A percentile compares a stretch with the other conserved stretches of the same genome.
These are phyloP conservation scores for Drepana falcataria DNA, from an alignment of 2,888 invertebrate species.

Conservation along the genomic window DNA sequence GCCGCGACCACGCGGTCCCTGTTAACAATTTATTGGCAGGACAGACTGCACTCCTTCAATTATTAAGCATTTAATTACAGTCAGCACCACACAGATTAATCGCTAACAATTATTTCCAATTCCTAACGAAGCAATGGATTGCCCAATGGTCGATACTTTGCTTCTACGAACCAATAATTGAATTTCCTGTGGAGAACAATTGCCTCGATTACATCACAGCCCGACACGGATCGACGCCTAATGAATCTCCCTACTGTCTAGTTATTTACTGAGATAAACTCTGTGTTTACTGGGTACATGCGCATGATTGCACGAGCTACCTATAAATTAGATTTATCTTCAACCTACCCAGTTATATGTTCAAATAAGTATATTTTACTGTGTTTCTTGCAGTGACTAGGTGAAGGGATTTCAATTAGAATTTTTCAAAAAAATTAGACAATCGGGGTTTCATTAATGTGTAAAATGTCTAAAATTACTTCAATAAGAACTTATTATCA, in stretches of 20 bases:
- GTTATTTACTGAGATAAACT: slow-evolving; percentile 75
- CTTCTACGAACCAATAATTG: slow-evolving; percentile 64
- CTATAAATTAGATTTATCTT: slow-evolving; percentile 71
- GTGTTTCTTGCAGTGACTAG: not conserved
- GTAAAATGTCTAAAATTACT: too few species aligned
- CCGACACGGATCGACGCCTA: slow-evolving; percentile 73
- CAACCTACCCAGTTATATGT: slow-evolving; percentile 29
- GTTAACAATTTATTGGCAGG: slow-evolving; percentile 55
- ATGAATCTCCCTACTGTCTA: slow-evolving; percentile 75
- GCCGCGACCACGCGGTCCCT: slow-evolving; percentile 23
- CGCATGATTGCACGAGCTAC: slow-evolving; percentile 74
- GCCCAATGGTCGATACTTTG: slow-evolving; percentile 61
- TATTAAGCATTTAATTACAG: slow-evolving; percentile 72
- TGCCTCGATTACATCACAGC: slow-evolving; percentile 71
- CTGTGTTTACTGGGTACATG: slow-evolving; percentile 72
- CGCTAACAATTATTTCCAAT: slow-evolving; percentile 67
- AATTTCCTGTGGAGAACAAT: slow-evolving; percentile 74
- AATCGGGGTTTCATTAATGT: too few species aligned
- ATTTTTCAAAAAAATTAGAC: too few species aligned
- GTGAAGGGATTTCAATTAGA: too few species aligned
- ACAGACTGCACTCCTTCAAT: slow-evolving; percentile 56
- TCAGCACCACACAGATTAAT: slow-evolving; percentile 59
- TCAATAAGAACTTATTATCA: too few species aligned
- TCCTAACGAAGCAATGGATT: slow-evolving; percentile 60
- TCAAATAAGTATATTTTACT: slow-evolving; percentile 2